A percentile compares a stretch with the other conserved stretches of the same genome.
Evolutionary conservation across 2,888 invertebrate genomes (phyloP).

Genomic region (Tipula vernalis): DNA sequence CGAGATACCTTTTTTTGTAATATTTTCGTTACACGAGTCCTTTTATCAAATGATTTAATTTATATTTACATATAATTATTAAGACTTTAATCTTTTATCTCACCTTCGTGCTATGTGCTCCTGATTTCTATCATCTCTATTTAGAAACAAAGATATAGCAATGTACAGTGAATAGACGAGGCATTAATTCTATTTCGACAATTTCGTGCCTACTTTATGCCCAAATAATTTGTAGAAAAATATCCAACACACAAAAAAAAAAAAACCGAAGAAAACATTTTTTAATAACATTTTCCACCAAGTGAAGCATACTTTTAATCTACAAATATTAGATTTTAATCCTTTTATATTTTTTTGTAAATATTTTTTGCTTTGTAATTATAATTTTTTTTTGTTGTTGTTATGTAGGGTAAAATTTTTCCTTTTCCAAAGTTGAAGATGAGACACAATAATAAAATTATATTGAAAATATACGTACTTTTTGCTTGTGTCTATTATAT

Average conservation of each 20-base stretch:
- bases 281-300: slow-evolving; percentile 1
- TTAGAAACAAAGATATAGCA: not conserved
- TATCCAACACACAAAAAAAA: not conserved
- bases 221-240: not conserved
- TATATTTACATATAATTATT: not conserved
- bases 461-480: not conserved
- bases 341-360: not conserved
- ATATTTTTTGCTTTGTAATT: not conserved
- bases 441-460: not conserved
- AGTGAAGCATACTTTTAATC: slow-evolving; percentile 4
- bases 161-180: not conserved
- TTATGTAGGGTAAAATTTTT: not conserved
- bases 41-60: not conserved
- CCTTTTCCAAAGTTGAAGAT: not conserved
- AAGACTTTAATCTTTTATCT: slow-evolving; percentile 4
- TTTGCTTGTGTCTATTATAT: not conserved
- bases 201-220: not conserved
- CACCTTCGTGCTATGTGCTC: not conserved
- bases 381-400: not conserved
- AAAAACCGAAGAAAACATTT: not conserved
- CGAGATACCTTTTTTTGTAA: not conserved
- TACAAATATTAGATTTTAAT: not conserved
- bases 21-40: not conserved
- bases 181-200: not conserved
- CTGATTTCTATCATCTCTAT: not conserved